Percentiles rank a stretch among this genome's conserved stretches.
These are phyloP conservation scores for Cataglyphis rosenhaueri DNA, from an alignment of 2,888 invertebrate genomes.

Conservation along the genomic window DNA sequence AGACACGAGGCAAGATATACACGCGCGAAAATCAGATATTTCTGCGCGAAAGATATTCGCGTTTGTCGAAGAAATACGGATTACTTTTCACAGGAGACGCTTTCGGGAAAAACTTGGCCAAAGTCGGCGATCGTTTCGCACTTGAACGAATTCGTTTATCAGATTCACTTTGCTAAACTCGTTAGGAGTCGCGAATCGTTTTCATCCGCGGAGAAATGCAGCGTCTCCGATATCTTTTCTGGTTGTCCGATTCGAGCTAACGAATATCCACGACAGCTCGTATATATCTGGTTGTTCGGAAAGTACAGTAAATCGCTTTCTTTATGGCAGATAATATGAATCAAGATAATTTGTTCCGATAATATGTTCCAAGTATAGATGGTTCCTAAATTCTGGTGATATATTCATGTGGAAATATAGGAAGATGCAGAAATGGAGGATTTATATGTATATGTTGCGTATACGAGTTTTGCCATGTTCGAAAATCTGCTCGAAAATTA, in stretches of 20 bases:
- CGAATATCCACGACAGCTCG: constrained; percentile 6
- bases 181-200: constrained; percentile 20
- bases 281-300: constrained; percentile 11
- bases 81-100: background rate
- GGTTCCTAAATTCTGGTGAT: constrained; percentile 2
- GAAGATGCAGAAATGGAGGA: constrained; percentile 15
- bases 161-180: constrained; percentile 19
- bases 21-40: constrained; percentile 13
- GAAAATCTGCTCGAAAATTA: background rate
- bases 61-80: background rate
- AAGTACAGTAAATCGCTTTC: constrained; percentile 2
- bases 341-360: constrained; percentile 68
- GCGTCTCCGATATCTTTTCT: background rate
- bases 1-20: background rate
- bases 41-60: background rate
- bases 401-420: constrained; percentile 23
- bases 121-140: background rate
- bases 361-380: constrained; percentile 62
- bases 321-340: constrained; percentile 44
- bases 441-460: background rate
- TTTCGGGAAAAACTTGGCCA: background rate
- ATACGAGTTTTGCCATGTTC: background rate
- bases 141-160: constrained; percentile 3
- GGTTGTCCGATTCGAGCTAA: constrained; percentile 8
- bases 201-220: background rate